A percentile compares a stretch with the other conserved stretches of the same genome.
phyloP scores from a whole-genome alignment of 2,797 vertebrate species.

The Chrysocyon brachyurus region DNA sequence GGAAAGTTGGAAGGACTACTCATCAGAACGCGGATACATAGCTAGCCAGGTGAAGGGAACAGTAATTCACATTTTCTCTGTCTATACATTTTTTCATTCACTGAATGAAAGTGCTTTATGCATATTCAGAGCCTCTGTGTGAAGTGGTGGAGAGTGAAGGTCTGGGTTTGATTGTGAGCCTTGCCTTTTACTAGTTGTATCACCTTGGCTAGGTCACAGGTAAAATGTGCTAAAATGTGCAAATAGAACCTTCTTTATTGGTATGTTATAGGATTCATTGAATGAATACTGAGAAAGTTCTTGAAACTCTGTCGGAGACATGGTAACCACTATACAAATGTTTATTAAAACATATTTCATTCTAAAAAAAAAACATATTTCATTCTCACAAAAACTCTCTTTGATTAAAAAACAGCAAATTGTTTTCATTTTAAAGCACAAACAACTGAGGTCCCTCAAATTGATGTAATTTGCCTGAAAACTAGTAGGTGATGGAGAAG shows the following conservation, averaged over 20 bases:
- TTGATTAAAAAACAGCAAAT: not conserved
- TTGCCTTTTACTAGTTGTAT: not conserved
- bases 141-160: not conserved
- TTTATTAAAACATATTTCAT: not conserved
- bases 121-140: not conserved
- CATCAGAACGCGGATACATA: not conserved
- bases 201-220: not conserved
- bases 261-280: not conserved
- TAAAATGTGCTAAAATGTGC: not conserved
- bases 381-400: not conserved
- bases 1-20: not conserved
- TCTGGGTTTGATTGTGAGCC: not conserved
- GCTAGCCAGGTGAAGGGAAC: no score
- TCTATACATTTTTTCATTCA: not conserved
- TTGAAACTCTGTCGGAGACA: not conserved
- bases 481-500: not conserved
- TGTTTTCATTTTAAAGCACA: conserved; percentile 43
- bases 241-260: not conserved
- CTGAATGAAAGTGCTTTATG: no score
- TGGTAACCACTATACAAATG: not conserved
- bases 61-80: not conserved
- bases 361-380: not conserved
- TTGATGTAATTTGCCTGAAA: not conserved
- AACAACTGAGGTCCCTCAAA: not conserved
- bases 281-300: not conserved